Percentiles rank a stretch among this genome's conserved stretches.
Conservation (phyloP, 2,797 vertebrate species). For the Cynodonichthys magdalenae region DNA sequence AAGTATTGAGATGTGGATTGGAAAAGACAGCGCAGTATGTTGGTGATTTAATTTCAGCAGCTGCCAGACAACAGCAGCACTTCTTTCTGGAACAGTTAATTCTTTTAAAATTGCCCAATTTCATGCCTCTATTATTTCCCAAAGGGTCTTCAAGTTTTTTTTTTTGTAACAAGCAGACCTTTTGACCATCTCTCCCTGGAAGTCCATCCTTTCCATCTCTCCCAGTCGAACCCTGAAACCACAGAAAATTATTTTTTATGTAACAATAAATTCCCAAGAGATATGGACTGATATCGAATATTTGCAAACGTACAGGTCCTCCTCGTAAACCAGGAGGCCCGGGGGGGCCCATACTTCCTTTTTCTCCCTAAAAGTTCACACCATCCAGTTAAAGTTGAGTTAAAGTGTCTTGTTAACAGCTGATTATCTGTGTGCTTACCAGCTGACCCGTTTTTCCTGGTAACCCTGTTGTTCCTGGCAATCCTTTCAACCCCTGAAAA, state of each 20-base stretch:
- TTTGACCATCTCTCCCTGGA: conserved; percentile 87
- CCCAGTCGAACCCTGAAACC: conserved; percentile 87
- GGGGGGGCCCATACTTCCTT: conserved; percentile 85
- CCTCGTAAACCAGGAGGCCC: conserved; percentile 89
- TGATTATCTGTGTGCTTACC: conserved; percentile 72
- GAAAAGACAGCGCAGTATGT: conserved; percentile 40
- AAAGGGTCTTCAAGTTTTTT: conserved; percentile 6
- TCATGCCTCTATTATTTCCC: conserved; percentile 29
- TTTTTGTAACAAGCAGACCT: conserved; percentile 80
- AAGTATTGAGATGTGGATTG: conserved; percentile 24
- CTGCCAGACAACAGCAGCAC: conserved; percentile 52
- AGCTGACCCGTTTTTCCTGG: conserved; percentile 87
- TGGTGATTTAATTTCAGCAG: conserved; percentile 49
- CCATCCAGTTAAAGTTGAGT: conserved; percentile 8
- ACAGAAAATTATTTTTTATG: conserved; percentile 2
- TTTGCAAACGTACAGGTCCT: conserved; percentile 81
- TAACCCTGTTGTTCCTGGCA: conserved; percentile 84
- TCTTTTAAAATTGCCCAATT: conserved; percentile 37
- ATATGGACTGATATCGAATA: not conserved
- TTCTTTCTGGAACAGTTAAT: conserved; percentile 28
- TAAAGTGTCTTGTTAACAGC: conserved; percentile 3
- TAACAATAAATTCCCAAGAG: not conserved
- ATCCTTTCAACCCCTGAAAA: conserved; percentile 86
- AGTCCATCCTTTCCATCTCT: conserved; percentile 88
- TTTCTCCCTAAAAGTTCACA: conserved; percentile 85